Percentiles rank a stretch among this genome's conserved stretches.
phyloP scores from a whole-genome alignment of 2,797 vertebrate genomes.

The Synanceia verrucosa region DNA sequence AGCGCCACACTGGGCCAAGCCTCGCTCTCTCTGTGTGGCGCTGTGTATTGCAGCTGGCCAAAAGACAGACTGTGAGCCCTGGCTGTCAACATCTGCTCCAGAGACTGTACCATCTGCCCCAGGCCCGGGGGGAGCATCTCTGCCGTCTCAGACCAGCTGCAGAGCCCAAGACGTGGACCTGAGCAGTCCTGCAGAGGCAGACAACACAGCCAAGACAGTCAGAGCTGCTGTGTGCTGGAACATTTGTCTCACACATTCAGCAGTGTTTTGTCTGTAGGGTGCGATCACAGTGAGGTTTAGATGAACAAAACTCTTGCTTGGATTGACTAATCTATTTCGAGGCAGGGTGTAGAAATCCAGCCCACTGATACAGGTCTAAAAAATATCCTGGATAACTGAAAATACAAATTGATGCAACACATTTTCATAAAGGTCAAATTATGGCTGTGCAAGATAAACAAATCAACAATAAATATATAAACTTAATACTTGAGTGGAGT shows the following conservation, averaged over 20 bases:
- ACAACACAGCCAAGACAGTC: conserved; percentile 64
- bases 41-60: conserved; percentile 72
- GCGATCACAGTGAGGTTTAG: conserved; percentile 31
- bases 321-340: not conserved
- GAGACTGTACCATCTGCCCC: conserved; percentile 80
- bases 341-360: not conserved
- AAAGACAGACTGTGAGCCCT: conserved; percentile 75
- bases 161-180: conserved; percentile 68
- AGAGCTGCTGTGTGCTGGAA: conserved; percentile 36
- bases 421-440: not conserved
- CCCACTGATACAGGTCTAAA: not conserved
- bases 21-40: conserved; percentile 51
- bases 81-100: conserved; percentile 85
- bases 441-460: not conserved
- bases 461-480: not conserved
- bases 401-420: not conserved
- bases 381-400: not conserved
- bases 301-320: conserved; percentile 3
- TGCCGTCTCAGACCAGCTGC: conserved; percentile 76
- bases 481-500: too few relatives aligned
- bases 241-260: conserved; percentile 52
- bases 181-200: conserved; percentile 56
- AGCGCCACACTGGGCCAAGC: conserved; percentile 67
- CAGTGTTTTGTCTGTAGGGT: conserved; percentile 37
- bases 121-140: conserved; percentile 64